Base-by-base conservation (phyloP, 2,797 vertebrate species). In the Otolemur crassicaudatus region DNA sequence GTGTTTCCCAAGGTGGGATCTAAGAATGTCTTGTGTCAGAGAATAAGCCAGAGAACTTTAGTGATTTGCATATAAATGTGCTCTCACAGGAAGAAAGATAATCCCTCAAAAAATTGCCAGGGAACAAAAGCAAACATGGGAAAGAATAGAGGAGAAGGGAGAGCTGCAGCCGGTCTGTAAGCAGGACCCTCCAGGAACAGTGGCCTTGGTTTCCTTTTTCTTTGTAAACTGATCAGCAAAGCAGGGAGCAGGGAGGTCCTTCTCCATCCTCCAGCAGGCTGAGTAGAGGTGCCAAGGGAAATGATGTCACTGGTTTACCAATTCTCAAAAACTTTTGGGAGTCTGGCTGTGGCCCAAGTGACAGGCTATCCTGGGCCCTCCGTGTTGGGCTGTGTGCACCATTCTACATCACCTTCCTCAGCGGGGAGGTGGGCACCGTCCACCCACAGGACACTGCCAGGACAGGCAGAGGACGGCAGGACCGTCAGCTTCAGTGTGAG, bases 381-480 rank as follows among this genome's bases (percentile, higher is more conserved):
- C 1, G 3, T 29, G 0, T 16, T 23, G 31, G 8, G n/a, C 3
- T 22, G 0, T 20, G 11, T 2, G 7, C 14, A 1, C 29, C 11
- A 5, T 34, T 8, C 13, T 14, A 10, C 23, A 83, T 73, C 63
- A 46, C 60, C 27, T 0, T 56, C 83, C 29, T 58, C 60, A 8
- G 9, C 1, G 2, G 31, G 67, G 19, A 29, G 43, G 3, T 2
- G 22, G 63, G 86, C 8, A 23, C 4, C 20, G 5, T 84, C 29
- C 8, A 5, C 37, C 7, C 16, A 0, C 6, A 5, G 19, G 31
- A 9, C 7, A 0, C 8, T 61, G 58, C 23, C 40, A 9, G 67
- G 77, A 46, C 3, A 0, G 0, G 23, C 9, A 0, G 76, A 60
- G 49, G 53, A 25, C 58, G 46, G 43, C 0, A 2, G 17, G 10